These are phyloP conservation scores for Sinelater perroti DNA, from an alignment of 2,888 invertebrate species.

Conservation along the genomic window DNA sequence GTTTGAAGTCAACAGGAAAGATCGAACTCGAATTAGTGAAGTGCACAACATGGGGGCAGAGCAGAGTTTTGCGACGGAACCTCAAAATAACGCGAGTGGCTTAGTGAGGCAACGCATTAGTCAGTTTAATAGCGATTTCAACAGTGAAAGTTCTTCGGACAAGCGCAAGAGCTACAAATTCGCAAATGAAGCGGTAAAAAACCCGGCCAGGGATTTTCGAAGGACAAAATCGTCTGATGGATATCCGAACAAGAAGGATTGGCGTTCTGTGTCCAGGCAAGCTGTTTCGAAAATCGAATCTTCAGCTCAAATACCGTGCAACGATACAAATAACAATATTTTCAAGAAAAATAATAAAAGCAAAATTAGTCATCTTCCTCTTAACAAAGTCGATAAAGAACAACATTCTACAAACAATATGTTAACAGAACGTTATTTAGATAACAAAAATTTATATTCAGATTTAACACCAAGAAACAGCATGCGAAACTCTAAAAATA, in stretches of 20 bases:
- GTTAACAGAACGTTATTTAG: not conserved
- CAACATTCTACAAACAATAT: not conserved
- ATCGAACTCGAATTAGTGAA: not conserved
- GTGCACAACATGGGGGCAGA: constrained; percentile 8
- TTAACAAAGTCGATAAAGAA: not conserved
- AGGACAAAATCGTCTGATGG: constrained; percentile 1
- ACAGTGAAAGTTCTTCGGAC: not conserved
- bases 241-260: not conserved
- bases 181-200: too few species aligned
- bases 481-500: not conserved
- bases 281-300: not conserved
- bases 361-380: not conserved
- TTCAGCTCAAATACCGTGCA: too few species aligned
- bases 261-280: not conserved
- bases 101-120: constrained; percentile 8
- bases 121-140: not conserved
- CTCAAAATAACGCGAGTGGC: not conserved
- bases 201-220: not conserved
- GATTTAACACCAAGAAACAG: too few species aligned
- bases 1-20: not conserved
- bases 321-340: constrained; percentile 4
- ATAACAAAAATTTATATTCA: too few species aligned
- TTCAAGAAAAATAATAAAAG: not conserved
- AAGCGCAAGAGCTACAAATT: constrained; percentile 5
- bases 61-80: constrained; percentile 2